Base-by-base conservation (phyloP, 2,113 vertebrate species). In the Colinus virginianus region DNA sequence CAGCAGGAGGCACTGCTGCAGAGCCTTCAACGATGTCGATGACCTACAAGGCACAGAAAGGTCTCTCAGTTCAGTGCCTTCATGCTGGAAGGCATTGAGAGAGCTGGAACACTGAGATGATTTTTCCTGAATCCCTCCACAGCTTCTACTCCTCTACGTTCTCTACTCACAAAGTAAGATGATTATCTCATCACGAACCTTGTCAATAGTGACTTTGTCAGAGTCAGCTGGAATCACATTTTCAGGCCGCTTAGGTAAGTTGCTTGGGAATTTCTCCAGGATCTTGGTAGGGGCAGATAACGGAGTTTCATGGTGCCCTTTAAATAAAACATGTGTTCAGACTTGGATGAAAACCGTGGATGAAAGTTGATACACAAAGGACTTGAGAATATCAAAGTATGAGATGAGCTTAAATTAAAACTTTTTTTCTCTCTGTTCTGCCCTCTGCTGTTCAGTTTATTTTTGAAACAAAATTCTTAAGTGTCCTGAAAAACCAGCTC, bases 281-380 rank as follows among this genome's bases (percentile, higher is more conserved):
- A 99, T 98, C 96, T 99, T 99, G 43, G 97, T 99, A 38, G 99
- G 98, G 5, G 99, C 99, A 43, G 99, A 98, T 48, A 98, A 97
- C 0, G 99, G 99, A 2, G 98, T 99, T 97, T 99, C 99, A 19
- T 99, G 99, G 94, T 99, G 99, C 79, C 99, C 99, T 99, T 84
- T 43, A 53, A 62, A 96, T 58, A 93, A 77, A 94, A 96, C 59
- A 77, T 23, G 67, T 58, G 56, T 56, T 95, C n/a, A 94, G 92
- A 91, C 15, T 83, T 85, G 78, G 64, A 46, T 80, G 46, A 71
- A 21, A 4, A 88, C 56, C 61, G 66, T 6, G 43, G 28, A 45
- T 5, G 28, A 26, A 46, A 45, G 13, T 7, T 61, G 36, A 63
- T 69, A 61, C 46, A 36, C 16, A 81, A 51, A 64, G 53, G 32